Conservation (phyloP, 2,797 vertebrate species). For the Pipistrellus pygmaeus region DNA sequence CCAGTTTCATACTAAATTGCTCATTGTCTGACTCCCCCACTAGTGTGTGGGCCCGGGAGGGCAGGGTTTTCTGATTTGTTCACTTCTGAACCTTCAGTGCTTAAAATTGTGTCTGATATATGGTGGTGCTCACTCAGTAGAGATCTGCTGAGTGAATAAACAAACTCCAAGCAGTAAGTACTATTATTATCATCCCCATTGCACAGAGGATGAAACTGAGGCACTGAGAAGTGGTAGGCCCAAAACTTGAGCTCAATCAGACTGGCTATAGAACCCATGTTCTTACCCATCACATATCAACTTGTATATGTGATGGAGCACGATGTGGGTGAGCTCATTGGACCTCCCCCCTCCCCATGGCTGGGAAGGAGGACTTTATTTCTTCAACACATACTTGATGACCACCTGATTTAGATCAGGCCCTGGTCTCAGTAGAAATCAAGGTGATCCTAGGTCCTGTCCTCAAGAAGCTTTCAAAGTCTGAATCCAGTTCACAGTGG, state of each 20-base stretch:
- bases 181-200: neutral
- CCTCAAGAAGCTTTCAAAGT: neutral
- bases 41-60: neutral
- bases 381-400: neutral
- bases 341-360: neutral
- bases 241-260: neutral
- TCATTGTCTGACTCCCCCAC: neutral
- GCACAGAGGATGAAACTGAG: neutral
- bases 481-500: neutral
- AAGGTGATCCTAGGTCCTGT: neutral
- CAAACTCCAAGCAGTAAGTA: neutral
- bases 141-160: neutral
- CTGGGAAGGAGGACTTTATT: neutral
- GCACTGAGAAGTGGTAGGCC: neutral
- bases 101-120: neutral
- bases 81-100: neutral
- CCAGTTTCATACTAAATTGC: neutral
- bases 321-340: neutral
- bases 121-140: neutral
- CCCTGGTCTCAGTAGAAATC: neutral
- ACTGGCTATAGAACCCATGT: neutral
- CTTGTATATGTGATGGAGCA: neutral
- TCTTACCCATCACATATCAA: neutral
- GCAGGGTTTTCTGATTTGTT: neutral
- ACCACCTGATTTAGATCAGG: neutral